Evolutionary conservation across 2,797 vertebrate species (phyloP).

Genomic region (Anguilla obscura): DNA sequence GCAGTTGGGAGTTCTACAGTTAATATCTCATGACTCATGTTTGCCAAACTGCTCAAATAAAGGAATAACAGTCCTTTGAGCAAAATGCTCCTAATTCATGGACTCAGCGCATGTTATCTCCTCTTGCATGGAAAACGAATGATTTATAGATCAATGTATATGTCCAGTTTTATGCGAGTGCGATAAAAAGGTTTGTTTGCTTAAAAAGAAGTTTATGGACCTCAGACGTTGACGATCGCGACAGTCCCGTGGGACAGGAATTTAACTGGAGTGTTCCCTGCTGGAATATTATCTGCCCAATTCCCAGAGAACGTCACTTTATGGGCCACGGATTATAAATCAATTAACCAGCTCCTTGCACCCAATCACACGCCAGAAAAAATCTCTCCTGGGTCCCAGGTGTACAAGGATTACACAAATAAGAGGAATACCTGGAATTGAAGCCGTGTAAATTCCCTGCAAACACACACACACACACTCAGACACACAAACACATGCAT

Average conservation of each 20-base stretch:
- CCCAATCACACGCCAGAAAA: neutral
- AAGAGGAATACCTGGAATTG: neutral
- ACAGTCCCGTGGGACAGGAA: constrained; percentile 46
- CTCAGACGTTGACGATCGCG: constrained; percentile 24
- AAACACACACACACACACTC: neutral
- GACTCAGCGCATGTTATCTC: constrained; percentile 18
- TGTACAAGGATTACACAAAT: neutral
- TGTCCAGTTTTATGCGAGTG: constrained; percentile 53
- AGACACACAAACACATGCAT: neutral
- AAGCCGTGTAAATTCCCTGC: neutral
- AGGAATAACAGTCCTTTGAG: constrained; percentile 23
- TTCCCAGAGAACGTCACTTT: constrained; percentile 33
- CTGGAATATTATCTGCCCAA: constrained; percentile 24
- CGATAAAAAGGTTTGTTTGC: constrained; percentile 48
- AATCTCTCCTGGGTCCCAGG: neutral
- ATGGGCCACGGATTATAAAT: constrained; percentile 31
- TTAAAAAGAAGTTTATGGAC: constrained; percentile 45
- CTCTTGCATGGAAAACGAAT: constrained; percentile 55
- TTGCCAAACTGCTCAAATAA: constrained; percentile 19
- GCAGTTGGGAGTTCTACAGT: neutral
- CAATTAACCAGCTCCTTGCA: neutral
- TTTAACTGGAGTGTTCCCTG: constrained; percentile 27
- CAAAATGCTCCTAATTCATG: neutral
- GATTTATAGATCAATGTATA: constrained; percentile 60
- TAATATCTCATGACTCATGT: constrained; percentile 9